Evolutionary conservation across 2,888 invertebrate genomes (phyloP).

Genomic region (Gari tellinella): DNA sequence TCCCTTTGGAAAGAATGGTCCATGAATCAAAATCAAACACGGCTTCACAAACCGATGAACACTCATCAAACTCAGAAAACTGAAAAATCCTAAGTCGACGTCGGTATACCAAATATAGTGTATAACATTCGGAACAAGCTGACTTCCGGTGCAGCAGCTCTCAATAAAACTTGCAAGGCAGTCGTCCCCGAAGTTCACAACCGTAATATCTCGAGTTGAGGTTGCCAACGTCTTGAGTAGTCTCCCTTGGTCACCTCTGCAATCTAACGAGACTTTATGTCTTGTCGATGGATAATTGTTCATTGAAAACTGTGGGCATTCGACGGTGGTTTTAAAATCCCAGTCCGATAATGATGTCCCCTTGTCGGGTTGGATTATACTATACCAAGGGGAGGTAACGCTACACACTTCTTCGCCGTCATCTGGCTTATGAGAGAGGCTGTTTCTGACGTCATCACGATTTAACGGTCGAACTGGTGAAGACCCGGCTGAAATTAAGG

Average conservation of each 20-base stretch:
- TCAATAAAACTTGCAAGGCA: constrained; percentile 42
- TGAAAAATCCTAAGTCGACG: constrained; percentile 36
- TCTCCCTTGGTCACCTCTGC: neutral
- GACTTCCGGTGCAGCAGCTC: constrained; percentile 34
- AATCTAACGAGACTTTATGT: constrained; percentile 9
- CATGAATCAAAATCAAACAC: constrained; percentile 66
- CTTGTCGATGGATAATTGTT: constrained; percentile 7
- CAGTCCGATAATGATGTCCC: constrained; percentile 8
- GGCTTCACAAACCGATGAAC: constrained; percentile 57
- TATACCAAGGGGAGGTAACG: no score
- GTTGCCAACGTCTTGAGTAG: constrained; percentile 2
- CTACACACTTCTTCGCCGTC: no score
- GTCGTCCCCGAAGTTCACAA: constrained; percentile 21
- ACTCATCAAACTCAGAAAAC: constrained; percentile 56
- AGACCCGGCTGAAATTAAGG: no score
- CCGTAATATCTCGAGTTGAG: constrained; percentile 5
- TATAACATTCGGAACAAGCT: constrained; percentile 49
- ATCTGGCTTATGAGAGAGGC: no score
- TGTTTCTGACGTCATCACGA: no score
- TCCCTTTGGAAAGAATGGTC: constrained; percentile 57
- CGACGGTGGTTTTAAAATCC: constrained; percentile 12
- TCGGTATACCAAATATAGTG: constrained; percentile 53
- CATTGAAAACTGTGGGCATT: constrained; percentile 6
- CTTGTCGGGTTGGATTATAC: neutral
- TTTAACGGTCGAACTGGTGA: no score